Conservation (phyloP, 2,888 invertebrate species). For the Epiblema foenella region DNA sequence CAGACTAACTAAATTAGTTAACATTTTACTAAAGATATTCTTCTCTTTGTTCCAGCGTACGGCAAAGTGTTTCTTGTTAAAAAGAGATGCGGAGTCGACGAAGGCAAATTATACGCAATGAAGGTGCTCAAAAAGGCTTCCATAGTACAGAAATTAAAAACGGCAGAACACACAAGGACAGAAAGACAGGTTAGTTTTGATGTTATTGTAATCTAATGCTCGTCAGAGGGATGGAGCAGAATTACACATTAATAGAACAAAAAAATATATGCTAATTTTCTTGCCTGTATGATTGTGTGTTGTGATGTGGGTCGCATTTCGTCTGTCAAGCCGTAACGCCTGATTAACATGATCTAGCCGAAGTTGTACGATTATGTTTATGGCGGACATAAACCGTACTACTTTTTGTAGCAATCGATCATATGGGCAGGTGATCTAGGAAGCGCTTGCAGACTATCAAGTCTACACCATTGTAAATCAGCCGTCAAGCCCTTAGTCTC, state of each 20-base stretch:
- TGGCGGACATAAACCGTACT: too few relatives aligned
- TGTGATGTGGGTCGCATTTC: too few relatives aligned
- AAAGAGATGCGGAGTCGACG: conserved; percentile 94
- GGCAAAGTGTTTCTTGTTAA: conserved; percentile 98
- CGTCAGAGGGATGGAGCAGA: not conserved
- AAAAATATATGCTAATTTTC: too few relatives aligned
- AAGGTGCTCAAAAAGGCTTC: conserved; percentile 98
- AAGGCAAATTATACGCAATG: conserved; percentile 97
- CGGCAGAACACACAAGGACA: conserved; percentile 98
- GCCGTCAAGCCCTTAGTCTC: not conserved
- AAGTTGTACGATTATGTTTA: too few relatives aligned
- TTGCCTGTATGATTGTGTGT: too few relatives aligned
- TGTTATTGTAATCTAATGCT: not conserved
- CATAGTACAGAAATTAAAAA: conserved; percentile 97
- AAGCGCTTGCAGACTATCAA: too few relatives aligned
- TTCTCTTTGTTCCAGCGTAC: conserved; percentile 89
- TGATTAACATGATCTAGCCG: too few relatives aligned
- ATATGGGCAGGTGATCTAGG: too few relatives aligned
- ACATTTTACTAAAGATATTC: conserved; percentile 49
- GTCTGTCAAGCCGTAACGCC: too few relatives aligned
- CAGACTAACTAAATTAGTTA: conserved; percentile 45
- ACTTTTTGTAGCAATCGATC: too few relatives aligned
- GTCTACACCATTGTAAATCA: not conserved
- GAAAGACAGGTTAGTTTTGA: conserved; percentile 90
- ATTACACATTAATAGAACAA: too few relatives aligned